phyloP scores from a whole-genome alignment of 2,888 invertebrate species.

The Epicampocera succincta region DNA sequence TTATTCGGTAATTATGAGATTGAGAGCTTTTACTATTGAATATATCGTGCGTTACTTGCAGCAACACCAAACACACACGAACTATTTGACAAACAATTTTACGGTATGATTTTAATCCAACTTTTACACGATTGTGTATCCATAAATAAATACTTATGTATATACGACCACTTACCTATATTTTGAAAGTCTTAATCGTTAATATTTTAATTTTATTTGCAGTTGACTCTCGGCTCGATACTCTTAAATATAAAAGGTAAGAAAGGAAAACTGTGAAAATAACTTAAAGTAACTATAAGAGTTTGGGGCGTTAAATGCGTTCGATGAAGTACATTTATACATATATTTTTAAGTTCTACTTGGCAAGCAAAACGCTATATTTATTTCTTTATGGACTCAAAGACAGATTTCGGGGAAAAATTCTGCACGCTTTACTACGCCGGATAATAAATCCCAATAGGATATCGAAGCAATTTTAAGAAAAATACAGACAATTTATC shows the following conservation, averaged over 20 bases:
- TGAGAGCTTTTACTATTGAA: conserved; percentile 4
- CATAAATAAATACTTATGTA: neutral
- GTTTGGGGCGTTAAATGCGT: too few relatives aligned
- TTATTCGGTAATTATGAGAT: conserved; percentile 22
- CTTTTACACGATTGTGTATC: neutral
- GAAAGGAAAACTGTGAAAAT: neutral
- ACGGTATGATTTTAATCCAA: neutral
- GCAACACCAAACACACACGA: neutral
- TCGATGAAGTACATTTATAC: too few relatives aligned
- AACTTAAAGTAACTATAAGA: too few relatives aligned
- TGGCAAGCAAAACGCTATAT: too few relatives aligned
- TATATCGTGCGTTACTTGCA: neutral
- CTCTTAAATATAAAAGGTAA: neutral
- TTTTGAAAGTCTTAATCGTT: neutral
- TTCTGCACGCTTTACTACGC: too few relatives aligned
- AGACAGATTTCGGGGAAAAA: too few relatives aligned
- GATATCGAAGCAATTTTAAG: too few relatives aligned
- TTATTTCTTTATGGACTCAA: too few relatives aligned
- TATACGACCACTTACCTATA: too few relatives aligned
- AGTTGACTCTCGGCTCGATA: conserved; percentile 11
- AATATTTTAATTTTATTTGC: neutral
- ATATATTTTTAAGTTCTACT: too few relatives aligned
- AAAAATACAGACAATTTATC: too few relatives aligned
- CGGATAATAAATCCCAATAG: too few relatives aligned
- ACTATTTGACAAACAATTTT: neutral